Conservation (phyloP, 2,113 vertebrate genomes). For the Maylandia zebra region DNA sequence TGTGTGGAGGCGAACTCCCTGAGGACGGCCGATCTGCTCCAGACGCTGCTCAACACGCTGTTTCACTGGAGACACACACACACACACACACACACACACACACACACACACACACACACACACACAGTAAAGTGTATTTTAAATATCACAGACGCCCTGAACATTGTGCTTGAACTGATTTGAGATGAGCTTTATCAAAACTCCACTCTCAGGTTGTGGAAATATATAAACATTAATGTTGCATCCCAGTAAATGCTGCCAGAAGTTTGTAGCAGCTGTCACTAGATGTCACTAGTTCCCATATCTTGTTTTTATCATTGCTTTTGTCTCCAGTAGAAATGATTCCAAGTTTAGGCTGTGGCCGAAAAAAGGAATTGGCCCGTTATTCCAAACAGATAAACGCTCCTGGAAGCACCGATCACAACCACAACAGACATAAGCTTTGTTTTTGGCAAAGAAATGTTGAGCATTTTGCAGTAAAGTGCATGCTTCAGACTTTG, state of each 20-base stretch:
- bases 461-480: background rate
- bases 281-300: background rate
- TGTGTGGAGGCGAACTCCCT: constrained; percentile 51
- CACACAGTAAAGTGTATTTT: background rate
- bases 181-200: background rate
- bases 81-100: background rate
- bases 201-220: accelerated
- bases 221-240: background rate
- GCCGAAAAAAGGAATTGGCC: accelerated
- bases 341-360: background rate
- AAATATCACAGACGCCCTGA: background rate
- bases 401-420: background rate
- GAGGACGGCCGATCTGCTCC: constrained; percentile 50
- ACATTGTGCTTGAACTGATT: background rate
- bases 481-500: accelerated
- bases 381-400: background rate
- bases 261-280: background rate
- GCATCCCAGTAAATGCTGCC: accelerated
- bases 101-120: background rate
- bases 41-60: constrained; percentile 52
- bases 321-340: background rate
- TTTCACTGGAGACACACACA: constrained; percentile 29
- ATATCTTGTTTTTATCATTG: background rate
- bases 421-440: background rate
- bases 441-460: background rate